Evolutionary conservation across 2,113 vertebrate species (phyloP).

Genomic region (Formicarius rufipectus): DNA sequence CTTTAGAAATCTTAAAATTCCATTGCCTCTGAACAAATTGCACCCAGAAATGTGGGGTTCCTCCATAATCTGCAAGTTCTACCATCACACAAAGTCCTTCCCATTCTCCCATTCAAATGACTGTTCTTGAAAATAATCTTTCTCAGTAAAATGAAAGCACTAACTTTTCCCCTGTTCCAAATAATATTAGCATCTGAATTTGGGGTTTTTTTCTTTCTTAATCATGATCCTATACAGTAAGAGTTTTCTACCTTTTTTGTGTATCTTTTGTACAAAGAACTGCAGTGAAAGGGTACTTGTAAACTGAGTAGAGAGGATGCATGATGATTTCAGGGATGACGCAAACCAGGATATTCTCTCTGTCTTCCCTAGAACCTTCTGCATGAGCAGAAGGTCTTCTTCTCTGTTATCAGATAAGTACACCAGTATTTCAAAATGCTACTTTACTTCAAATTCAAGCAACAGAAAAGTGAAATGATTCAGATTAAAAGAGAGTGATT

Average conservation of each 20-base stretch:
- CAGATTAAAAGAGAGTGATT: neutral
- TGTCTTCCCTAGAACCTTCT: neutral
- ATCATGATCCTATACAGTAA: no score
- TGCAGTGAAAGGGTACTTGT: neutral
- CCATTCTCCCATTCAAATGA: neutral
- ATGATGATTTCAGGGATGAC: neutral
- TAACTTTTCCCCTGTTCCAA: neutral
- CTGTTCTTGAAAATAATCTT: neutral
- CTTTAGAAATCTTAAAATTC: neutral
- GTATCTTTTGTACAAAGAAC: neutral
- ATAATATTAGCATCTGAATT: neutral
- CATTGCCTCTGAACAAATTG: neutral
- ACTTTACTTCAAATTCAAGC: neutral
- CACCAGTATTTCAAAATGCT: neutral
- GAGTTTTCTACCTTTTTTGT: neutral
- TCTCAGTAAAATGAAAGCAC: neutral
- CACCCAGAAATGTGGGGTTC: neutral
- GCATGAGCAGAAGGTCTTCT: neutral
- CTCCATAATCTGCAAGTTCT: neutral
- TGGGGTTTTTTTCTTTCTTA: neutral
- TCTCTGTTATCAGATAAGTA: neutral
- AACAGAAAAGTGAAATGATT: neutral
- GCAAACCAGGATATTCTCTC: neutral
- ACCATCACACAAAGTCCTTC: neutral
- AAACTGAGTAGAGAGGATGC: neutral